Percentiles rank a stretch among this genome's conserved stretches.
These are phyloP conservation scores for Orthonychiurus folsomi DNA, from an alignment of 2,888 invertebrate species.

Conservation along the genomic window DNA sequence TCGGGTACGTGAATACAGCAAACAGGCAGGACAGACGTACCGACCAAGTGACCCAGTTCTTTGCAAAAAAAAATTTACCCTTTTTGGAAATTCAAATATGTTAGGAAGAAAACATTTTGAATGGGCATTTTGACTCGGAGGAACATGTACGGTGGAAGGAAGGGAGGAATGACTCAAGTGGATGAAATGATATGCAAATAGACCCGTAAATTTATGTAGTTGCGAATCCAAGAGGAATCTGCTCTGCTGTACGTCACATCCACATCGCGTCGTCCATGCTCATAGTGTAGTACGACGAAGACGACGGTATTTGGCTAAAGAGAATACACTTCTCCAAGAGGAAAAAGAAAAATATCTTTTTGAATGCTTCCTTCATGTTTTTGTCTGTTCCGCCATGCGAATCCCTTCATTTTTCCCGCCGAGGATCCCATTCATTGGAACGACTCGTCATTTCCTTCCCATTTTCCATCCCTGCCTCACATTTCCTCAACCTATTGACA, in stretches of 20 bases:
- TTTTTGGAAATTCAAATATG: too few species aligned
- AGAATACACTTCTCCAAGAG: not conserved
- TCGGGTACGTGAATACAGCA: too few species aligned
- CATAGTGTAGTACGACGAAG: too few species aligned
- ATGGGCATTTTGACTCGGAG: too few species aligned
- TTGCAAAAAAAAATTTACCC: too few species aligned
- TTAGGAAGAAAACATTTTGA: too few species aligned
- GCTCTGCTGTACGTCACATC: not conserved
- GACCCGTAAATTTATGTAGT: not conserved
- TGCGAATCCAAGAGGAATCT: not conserved
- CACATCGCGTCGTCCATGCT: too few species aligned
- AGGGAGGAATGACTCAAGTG: not conserved
- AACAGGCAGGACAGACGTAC: too few species aligned
- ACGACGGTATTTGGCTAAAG: too few species aligned
- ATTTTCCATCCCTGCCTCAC: not conserved
- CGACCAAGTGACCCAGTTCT: too few species aligned
- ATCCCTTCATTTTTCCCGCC: not conserved
- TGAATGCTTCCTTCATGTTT: not conserved
- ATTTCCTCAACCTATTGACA: too few species aligned
- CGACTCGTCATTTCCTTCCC: not conserved
- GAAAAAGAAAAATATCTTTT: not conserved
- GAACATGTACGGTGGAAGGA: not conserved
- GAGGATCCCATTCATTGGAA: not conserved
- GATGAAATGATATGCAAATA: not conserved
- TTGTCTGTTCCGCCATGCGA: not conserved